Percentiles rank a stretch among this genome's conserved stretches.
Evolutionary conservation across 2,888 invertebrate genomes (phyloP).

Genomic region (Anaspis maculata): DNA sequence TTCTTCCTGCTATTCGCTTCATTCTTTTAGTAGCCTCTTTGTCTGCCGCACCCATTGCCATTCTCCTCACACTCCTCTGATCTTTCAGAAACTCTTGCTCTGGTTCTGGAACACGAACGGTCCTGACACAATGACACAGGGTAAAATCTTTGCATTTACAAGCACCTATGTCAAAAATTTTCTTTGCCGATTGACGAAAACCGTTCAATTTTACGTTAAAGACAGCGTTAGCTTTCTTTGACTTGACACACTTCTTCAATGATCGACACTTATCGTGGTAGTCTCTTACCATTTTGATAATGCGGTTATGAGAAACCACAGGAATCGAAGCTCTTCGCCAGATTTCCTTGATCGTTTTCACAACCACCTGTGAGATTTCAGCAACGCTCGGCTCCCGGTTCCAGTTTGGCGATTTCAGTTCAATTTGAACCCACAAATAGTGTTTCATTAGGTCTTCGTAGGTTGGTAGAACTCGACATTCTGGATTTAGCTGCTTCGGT

Average conservation of each 20-base stretch:
- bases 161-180: not conserved
- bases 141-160: conserved; percentile 1
- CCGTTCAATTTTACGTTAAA: conserved; percentile 1
- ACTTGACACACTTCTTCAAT: not conserved
- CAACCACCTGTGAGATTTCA: not conserved
- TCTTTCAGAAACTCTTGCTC: conserved; percentile 1
- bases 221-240: not conserved
- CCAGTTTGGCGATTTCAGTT: not conserved
- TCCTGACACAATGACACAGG: conserved; percentile 1
- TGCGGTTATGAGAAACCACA: not conserved
- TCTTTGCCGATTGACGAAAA: not conserved
- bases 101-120: conserved; percentile 1
- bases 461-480: not conserved
- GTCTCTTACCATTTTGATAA: not conserved
- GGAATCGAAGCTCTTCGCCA: no score
- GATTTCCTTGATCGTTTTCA: no score
- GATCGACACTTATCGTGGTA: not conserved
- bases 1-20: not conserved
- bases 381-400: not conserved
- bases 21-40: not conserved
- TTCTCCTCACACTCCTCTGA: not conserved
- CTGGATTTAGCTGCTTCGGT: not conserved
- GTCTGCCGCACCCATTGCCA: not conserved
- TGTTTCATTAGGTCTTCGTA: not conserved
- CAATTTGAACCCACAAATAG: not conserved